phyloP scores from a whole-genome alignment of 2,888 invertebrate species.

The Callinectes sapidus region DNA sequence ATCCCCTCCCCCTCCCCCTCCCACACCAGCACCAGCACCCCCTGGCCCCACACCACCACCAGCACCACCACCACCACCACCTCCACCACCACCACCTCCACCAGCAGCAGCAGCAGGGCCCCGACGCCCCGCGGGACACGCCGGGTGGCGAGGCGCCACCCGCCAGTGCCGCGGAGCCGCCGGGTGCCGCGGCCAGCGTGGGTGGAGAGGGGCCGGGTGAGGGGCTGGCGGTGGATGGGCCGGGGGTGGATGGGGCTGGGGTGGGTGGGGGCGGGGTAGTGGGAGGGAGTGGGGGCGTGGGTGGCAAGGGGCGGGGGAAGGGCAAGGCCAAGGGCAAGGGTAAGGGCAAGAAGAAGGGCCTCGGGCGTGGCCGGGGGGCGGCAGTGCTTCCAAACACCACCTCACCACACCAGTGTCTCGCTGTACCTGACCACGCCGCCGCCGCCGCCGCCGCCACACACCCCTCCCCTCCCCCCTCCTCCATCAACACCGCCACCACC shows the following conservation, averaged over 20 bases:
- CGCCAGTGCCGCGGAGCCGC: neutral
- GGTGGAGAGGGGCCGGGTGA: neutral
- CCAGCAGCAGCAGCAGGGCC: neutral
- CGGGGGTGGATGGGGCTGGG: neutral
- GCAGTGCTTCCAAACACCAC: constrained; percentile 26
- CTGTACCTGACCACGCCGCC: constrained; percentile 24
- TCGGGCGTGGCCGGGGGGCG: neutral
- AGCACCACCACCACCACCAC: neutral
- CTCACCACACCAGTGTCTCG: neutral
- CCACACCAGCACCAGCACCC: neutral
- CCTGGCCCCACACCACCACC: neutral
- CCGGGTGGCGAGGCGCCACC: neutral
- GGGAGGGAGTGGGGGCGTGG: neutral
- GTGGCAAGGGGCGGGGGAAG: neutral
- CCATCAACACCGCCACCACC: neutral
- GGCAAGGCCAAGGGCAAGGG: constrained; percentile 14
- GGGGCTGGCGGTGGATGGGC: neutral
- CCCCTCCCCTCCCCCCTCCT: neutral
- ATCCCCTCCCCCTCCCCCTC: neutral
- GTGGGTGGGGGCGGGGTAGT: neutral
- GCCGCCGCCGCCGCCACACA: neutral
- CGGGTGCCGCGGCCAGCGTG: neutral
- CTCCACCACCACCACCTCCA: neutral
- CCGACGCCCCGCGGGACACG: neutral
- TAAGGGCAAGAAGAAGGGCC: neutral